These are phyloP conservation scores for Eristalis intricaria DNA, from an alignment of 2,888 invertebrate genomes.

Conservation along the genomic window DNA sequence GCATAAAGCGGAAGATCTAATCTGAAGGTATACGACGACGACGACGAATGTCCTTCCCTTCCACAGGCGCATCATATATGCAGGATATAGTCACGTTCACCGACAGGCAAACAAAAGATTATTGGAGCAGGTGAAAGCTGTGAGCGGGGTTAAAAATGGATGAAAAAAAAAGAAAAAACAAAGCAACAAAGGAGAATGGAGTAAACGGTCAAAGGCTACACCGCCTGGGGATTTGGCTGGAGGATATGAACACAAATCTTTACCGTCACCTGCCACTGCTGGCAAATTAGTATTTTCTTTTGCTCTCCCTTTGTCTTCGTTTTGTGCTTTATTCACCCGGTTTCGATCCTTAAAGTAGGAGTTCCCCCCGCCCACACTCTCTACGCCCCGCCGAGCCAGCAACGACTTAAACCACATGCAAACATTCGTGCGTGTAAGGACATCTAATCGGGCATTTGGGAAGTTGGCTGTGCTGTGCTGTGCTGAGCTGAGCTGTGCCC, in stretches of 20 bases:
- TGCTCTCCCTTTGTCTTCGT: background rate
- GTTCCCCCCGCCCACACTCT: background rate
- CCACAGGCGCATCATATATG: background rate
- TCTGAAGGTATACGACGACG: too few relatives aligned
- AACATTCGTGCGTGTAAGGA: background rate
- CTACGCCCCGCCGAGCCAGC: background rate
- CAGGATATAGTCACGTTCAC: background rate
- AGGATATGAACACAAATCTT: slow-evolving; percentile 40
- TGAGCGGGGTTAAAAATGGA: background rate
- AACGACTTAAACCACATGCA: background rate
- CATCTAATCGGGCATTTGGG: slow-evolving; percentile 2
- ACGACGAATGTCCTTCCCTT: background rate
- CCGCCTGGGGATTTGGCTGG: slow-evolving; percentile 19
- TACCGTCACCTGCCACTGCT: slow-evolving; percentile 40
- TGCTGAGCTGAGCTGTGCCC: background rate
- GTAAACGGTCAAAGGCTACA: slow-evolving; percentile 38
- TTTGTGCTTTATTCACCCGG: background rate
- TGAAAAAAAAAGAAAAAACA: background rate
- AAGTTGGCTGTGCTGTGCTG: too few relatives aligned
- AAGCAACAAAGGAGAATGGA: slow-evolving; percentile 1
- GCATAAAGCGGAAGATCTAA: too few relatives aligned
- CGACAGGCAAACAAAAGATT: background rate
- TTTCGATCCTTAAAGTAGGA: background rate
- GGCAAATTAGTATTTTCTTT: slow-evolving; percentile 12
- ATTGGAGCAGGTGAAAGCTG: background rate